These are phyloP conservation scores for Gonatopus flavifemur DNA, from an alignment of 1,140 invertebrate genomes.

Conservation along the genomic window DNA sequence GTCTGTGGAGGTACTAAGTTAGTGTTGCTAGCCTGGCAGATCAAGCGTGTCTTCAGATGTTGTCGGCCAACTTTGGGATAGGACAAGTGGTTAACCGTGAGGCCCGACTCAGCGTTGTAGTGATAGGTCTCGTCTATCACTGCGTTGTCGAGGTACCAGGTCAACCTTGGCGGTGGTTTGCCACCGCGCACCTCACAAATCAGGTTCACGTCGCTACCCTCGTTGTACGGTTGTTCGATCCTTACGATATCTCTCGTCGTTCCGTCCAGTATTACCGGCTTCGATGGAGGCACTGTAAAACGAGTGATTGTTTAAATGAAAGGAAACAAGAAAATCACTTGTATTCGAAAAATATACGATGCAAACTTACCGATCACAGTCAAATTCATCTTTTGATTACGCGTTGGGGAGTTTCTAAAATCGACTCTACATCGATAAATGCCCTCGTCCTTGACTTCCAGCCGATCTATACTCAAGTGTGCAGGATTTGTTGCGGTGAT, in stretches of 20 bases:
- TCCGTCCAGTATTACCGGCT: slow-evolving; percentile 61
- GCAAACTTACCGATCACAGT: slow-evolving; percentile 61
- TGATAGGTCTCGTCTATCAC: slow-evolving; percentile 82
- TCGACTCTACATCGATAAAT: slow-evolving; percentile 64
- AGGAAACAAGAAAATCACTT: slow-evolving; percentile 23
- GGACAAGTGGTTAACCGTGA: slow-evolving; percentile 75
- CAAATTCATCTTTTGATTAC: slow-evolving; percentile 60
- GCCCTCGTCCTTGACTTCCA: slow-evolving; percentile 58
- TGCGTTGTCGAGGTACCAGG: slow-evolving; percentile 80
- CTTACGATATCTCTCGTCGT: slow-evolving; percentile 50
- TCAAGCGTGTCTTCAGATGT: slow-evolving; percentile 75
- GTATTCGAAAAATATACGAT: slow-evolving; percentile 5
- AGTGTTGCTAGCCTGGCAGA: slow-evolving; percentile 85
- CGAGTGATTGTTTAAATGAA: too few relatives aligned
- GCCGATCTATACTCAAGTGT: slow-evolving; percentile 57
- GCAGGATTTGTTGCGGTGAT: slow-evolving; percentile 54
- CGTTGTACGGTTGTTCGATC: slow-evolving; percentile 61
- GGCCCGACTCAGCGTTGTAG: slow-evolving; percentile 63
- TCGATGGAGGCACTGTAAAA: slow-evolving; percentile 52
- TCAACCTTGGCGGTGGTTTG: slow-evolving; percentile 74
- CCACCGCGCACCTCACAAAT: slow-evolving; percentile 66
- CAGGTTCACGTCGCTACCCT: slow-evolving; percentile 61
- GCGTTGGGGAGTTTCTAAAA: slow-evolving; percentile 62
- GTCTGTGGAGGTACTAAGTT: slow-evolving; percentile 74
- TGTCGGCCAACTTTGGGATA: slow-evolving; percentile 74